Base-by-base conservation (phyloP, 1,140 invertebrate species). In the Pentalonia nigronervosa region DNA sequence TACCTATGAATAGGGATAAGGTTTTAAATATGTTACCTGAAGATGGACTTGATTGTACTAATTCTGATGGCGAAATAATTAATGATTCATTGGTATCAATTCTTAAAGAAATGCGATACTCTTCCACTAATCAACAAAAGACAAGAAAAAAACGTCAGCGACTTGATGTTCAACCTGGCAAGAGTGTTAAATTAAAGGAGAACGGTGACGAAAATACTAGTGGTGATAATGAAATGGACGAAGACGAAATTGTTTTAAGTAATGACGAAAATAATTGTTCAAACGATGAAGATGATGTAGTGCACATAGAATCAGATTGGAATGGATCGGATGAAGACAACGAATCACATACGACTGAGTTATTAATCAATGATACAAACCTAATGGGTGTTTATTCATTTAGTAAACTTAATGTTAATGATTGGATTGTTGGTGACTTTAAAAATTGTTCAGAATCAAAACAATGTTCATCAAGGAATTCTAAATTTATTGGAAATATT, bases 1-100 rank as follows among this genome's bases (percentile, higher is more conserved):
- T 90, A 53, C 94, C 94, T 23, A 48, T 94, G 20, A 50, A 94
- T 90, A 93, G 83, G 50, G 7, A 94, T 45, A 86, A 81, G 93
- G 81, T 94, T 23, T 91, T 94, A 3, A 91, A 94, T 25, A 89
- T 89, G 88, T 9, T 53, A 7, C 30, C 48, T 25, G 50, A 0
- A 1, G 23, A 53, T 56, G 11, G 7, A 7, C 7, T 21, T 34
- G 34, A 34, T n/a, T n/a, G n/a, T n/a, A n/a, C n/a, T n/a, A n/a
- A n/a, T 41, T 23, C 45, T 34, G 88, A 89, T 1, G 20, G 7
- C 17, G n/a, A 36, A 56, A 34, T 50, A 50, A 20, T 50, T 89
- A 36, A 34, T 21, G 34, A 36, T 89, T 89, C 48, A 36, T 36
- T 50, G 11, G 47, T 89, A 11, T 89, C 34, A 89, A 36, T 83